Percentiles rank a stretch among this genome's conserved stretches.
Evolutionary conservation across 2,113 vertebrate species (phyloP).

Genomic region (Heterocephalus glaber): DNA sequence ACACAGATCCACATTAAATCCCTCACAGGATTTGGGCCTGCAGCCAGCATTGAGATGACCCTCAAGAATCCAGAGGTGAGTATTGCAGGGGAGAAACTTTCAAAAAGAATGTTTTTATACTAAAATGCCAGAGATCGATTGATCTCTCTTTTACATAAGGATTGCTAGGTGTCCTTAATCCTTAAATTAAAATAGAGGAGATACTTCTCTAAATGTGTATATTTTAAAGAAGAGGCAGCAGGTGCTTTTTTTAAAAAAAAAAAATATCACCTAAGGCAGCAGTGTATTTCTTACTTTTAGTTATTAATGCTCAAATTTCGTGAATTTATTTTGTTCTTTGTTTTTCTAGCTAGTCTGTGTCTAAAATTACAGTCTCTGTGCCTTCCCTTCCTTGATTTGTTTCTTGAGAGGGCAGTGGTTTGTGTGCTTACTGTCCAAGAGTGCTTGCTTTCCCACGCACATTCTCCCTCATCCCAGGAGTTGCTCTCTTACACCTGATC

Average conservation of each 20-base stretch:
- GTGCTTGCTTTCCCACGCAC: neutral
- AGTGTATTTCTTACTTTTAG: neutral
- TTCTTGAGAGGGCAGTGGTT: neutral
- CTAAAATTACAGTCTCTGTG: neutral
- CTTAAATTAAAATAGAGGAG: conserved; percentile 7
- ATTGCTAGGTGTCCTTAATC: neutral
- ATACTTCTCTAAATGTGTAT: neutral
- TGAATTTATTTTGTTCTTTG: neutral
- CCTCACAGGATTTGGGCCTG: conserved; percentile 97
- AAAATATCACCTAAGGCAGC: neutral
- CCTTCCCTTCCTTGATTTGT: neutral
- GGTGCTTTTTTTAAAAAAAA: neutral
- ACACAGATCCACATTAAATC: conserved; percentile 96
- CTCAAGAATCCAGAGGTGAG: conserved; percentile 93
- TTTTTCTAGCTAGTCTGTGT: neutral
- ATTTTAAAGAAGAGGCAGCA: neutral
- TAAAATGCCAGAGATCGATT: neutral
- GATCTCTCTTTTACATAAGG: neutral
- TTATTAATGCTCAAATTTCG: neutral
- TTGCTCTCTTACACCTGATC: neutral
- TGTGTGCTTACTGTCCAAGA: fast-evolving
- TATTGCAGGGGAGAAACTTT: neutral
- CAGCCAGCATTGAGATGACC: conserved; percentile 91
- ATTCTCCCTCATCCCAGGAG: neutral
- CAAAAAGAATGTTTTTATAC: neutral